A percentile compares a stretch with the other conserved stretches of the same genome.
phyloP scores from a whole-genome alignment of 2,113 vertebrate genomes.

The Dendrocopos noguchii region DNA sequence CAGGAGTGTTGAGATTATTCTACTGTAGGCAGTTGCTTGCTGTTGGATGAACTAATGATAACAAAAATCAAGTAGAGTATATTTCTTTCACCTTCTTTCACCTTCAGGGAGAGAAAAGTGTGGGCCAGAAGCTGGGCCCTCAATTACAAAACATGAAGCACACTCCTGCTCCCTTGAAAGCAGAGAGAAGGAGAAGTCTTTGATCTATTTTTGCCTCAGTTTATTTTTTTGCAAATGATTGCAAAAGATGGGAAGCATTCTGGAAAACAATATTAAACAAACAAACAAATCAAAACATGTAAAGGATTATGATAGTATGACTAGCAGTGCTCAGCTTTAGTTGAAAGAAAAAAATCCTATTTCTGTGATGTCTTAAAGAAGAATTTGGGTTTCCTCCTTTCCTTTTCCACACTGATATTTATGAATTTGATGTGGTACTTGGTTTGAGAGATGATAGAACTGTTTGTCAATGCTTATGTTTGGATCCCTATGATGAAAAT shows the following conservation, averaged over 20 bases:
- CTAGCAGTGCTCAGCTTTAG: neutral
- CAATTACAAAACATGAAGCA: neutral
- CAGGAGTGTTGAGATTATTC: neutral
- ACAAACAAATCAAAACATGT: neutral
- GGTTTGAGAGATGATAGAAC: conserved; percentile 15
- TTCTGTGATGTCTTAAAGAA: neutral
- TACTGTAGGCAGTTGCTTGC: neutral
- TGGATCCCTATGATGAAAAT: neutral
- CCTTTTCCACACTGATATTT: neutral
- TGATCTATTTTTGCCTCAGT: neutral
- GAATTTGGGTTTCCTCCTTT: neutral
- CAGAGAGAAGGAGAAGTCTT: neutral
- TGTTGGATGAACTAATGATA: neutral
- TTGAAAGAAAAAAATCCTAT: neutral
- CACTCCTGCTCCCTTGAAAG: neutral
- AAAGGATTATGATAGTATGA: neutral
- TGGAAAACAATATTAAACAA: neutral
- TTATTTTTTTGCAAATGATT: neutral
- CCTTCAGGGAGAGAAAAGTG: neutral
- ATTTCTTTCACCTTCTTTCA: neutral
- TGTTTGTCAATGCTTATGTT: conserved; percentile 28
- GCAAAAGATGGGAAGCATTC: neutral
- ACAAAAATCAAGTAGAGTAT: neutral
- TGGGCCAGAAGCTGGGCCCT: neutral
- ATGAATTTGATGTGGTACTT: neutral